Conservation (phyloP, 2,888 invertebrate species). For the Orthosia gothica region DNA sequence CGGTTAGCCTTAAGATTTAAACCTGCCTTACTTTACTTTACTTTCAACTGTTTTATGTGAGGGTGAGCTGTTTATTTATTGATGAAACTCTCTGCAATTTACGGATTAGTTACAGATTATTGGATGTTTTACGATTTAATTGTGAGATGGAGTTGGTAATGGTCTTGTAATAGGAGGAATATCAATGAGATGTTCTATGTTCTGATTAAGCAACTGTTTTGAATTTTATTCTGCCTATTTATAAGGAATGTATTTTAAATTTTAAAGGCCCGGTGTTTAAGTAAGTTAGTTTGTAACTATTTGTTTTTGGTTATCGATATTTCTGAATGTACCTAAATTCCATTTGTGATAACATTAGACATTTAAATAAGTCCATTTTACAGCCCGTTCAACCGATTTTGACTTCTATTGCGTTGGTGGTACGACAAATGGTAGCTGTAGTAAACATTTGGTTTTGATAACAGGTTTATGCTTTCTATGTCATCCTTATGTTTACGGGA, state of each 20-base stretch:
- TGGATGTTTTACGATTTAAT: conserved; percentile 37
- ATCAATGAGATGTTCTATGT: background rate
- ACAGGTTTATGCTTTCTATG: no score
- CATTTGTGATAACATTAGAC: no score
- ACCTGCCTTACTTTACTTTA: conserved; percentile 7
- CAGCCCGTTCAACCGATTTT: no score
- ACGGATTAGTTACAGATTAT: conserved; percentile 30
- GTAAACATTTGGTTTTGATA: no score
- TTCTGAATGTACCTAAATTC: no score
- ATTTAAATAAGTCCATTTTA: no score
- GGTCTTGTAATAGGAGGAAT: background rate
- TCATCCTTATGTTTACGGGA: no score
- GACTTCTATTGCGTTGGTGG: no score
- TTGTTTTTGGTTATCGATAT: no score
- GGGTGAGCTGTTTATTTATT: conserved; percentile 38
- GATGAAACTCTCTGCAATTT: conserved; percentile 13
- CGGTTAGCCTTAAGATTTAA: conserved; percentile 38
- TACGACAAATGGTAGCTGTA: no score
- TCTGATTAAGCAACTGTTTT: background rate
- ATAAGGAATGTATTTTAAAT: background rate
- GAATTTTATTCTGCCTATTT: background rate
- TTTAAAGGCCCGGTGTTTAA: no score
- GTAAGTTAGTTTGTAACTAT: no score
- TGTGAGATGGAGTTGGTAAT: background rate
- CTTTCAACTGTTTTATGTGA: conserved; percentile 32